Evolutionary conservation across 2,797 vertebrate species (phyloP), one percentile per base, ranked within the genome.

Genomic region (Lithobates pipiens): DNA sequence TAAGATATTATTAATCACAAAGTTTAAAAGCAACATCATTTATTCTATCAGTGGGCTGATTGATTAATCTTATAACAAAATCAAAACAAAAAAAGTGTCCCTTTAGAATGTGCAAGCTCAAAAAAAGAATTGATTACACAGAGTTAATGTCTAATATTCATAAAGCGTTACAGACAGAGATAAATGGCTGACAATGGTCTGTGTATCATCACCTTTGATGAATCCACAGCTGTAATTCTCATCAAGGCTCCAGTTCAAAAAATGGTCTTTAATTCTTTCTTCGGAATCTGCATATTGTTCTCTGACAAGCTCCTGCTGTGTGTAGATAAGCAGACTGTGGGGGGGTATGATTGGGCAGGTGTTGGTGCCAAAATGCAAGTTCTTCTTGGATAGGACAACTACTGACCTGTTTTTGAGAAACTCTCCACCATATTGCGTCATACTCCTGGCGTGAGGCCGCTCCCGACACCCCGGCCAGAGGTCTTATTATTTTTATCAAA

Each of bases 231-330:
- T 61, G 50, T 9, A 10, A 39, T 39, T n/a, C 29, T 71, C 21
- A 61, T 23, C 21, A 71, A 10, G 8, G 21, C n/a, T 77, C 11
- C 50, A 36, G 61, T 76, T 61, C 75, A 57, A 16, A 76, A 76
- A 76, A 18, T 57, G 46, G 27, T 32, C 29, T 61, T 76, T 76
- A 76, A 29, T 57, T 36, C 74, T 29, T 16, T 57, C 57, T 76
- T 27, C 11, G 29, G 27, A 75, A 27, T 29, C 46, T 23, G 25
- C 50, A 6, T 57, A 18, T 16, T 21, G 16, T 23, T 21, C 21
- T 76, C 23, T 50, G 46, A 21, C 15, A 76, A 34, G 2, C 27
- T 27, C 46, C 6, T 34, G 50, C 29, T 23, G 15, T 36, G 16
- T 54, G 54, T 34, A 6, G 18, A 57, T 57, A 8, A 54, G 44